Evolutionary conservation across 1,140 invertebrate species (phyloP).

Genomic region (Ceratitis capitata): DNA sequence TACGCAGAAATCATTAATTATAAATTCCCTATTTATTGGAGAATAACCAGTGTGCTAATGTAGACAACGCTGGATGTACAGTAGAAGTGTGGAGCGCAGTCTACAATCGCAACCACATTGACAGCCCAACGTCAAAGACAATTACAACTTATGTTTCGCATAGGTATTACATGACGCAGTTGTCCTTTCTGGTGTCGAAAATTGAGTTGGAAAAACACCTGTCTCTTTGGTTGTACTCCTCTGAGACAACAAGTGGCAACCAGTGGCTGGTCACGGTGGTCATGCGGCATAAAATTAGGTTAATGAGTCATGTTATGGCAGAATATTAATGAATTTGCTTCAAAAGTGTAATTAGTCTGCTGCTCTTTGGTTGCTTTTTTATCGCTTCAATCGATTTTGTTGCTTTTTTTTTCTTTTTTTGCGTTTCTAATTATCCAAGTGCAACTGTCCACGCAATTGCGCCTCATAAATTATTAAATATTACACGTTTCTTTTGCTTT

Average conservation of each 20-base stretch:
- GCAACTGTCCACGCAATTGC: neutral
- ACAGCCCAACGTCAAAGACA: neutral
- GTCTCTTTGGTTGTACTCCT: too few species aligned
- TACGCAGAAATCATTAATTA: constrained; percentile 1
- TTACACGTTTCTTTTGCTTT: neutral
- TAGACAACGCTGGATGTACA: neutral
- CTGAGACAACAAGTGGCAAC: neutral
- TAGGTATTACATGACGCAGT: neutral
- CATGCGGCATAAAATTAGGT: neutral
- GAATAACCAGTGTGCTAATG: neutral
- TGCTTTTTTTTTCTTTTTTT: neutral
- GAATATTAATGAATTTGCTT: constrained; percentile 4
- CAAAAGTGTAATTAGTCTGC: neutral
- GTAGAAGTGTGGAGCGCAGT: neutral
- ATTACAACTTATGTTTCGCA: constrained; percentile 12
- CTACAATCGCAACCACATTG: too few species aligned
- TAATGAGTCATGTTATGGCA: constrained; percentile 25
- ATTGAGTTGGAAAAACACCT: constrained; percentile 32
- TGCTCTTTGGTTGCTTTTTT: neutral
- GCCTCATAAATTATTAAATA: neutral
- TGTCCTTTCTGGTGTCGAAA: neutral
- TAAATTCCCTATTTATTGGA: neutral
- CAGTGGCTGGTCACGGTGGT: neutral
- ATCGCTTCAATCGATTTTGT: neutral
- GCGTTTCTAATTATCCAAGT: neutral